phyloP scores from a whole-genome alignment of 2,888 invertebrate species.

The Altica lythri region DNA sequence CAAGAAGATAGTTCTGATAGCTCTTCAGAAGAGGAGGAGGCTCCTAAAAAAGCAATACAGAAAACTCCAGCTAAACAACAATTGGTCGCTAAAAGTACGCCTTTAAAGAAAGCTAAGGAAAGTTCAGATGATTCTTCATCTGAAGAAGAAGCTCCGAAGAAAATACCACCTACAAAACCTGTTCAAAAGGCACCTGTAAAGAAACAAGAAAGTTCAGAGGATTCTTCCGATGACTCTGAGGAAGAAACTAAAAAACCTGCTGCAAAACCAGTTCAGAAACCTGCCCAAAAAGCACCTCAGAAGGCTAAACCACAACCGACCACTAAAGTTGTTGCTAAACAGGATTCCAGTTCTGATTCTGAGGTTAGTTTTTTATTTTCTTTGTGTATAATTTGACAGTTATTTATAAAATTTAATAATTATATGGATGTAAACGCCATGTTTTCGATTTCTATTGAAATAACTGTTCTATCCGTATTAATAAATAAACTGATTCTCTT shows the following conservation, averaged over 20 bases:
- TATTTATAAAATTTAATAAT: no score
- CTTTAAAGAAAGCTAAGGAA: constrained; percentile 29
- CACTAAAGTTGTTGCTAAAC: constrained; percentile 15
- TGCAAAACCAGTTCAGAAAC: constrained; percentile 9
- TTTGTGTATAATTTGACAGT: no score
- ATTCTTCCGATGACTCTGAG: no score
- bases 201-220: constrained; percentile 13
- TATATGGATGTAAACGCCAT: no score
- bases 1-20: constrained; percentile 44
- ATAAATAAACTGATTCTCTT: no score
- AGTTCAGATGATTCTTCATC: constrained; percentile 48
- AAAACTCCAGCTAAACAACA: no score
- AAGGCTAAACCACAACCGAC: constrained; percentile 19
- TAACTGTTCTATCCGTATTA: no score
- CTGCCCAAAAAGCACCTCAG: constrained; percentile 9
- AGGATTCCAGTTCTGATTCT: constrained; percentile 19
- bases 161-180: no score
- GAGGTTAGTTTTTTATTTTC: constrained; percentile 22
- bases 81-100: constrained; percentile 25
- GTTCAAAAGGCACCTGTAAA: constrained; percentile 33
- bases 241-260: no score
- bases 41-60: no score
- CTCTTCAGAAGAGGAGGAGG: constrained; percentile 48
- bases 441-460: no score
- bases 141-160: constrained; percentile 45